Percentiles rank a stretch among this genome's conserved stretches.
phyloP scores from a whole-genome alignment of 2,797 vertebrate genomes.

The Acropternis orthonyx region DNA sequence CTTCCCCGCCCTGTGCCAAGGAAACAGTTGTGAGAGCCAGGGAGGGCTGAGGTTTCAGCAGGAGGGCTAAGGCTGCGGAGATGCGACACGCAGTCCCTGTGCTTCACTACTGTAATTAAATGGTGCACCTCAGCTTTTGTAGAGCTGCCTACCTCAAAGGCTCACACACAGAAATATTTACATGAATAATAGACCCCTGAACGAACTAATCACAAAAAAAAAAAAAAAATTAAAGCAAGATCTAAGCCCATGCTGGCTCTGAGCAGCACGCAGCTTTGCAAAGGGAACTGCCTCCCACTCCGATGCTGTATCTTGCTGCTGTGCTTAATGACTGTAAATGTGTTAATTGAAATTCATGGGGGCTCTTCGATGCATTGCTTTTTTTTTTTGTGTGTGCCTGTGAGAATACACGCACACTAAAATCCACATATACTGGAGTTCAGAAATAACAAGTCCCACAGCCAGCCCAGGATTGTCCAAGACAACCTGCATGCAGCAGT shows the following conservation, averaged over 20 bases:
- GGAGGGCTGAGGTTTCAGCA: background rate
- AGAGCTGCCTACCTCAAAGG: background rate
- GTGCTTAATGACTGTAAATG: conserved; percentile 63
- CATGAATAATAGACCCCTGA: conserved; percentile 18
- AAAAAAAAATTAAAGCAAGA: conserved; percentile 22
- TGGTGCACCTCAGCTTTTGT: background rate
- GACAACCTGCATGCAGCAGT: background rate
- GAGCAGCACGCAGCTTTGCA: conserved; percentile 22
- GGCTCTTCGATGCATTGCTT: background rate
- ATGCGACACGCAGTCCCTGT: accelerated
- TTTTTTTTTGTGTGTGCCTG: background rate
- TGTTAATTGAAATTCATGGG: conserved; percentile 63
- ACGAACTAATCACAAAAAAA: background rate
- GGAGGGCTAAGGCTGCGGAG: background rate
- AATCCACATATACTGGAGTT: background rate
- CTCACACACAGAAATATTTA: conserved; percentile 42
- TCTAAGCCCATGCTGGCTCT: conserved; percentile 33
- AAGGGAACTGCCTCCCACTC: conserved; percentile 51
- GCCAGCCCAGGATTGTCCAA: background rate
- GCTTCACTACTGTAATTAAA: background rate
- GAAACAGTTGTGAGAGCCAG: background rate
- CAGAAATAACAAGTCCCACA: background rate
- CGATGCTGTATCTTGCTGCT: background rate
- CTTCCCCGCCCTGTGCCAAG: background rate
- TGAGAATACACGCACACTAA: background rate